Evolutionary conservation across 2,888 invertebrate species (phyloP).

Genomic region (Cancer borealis): DNA sequence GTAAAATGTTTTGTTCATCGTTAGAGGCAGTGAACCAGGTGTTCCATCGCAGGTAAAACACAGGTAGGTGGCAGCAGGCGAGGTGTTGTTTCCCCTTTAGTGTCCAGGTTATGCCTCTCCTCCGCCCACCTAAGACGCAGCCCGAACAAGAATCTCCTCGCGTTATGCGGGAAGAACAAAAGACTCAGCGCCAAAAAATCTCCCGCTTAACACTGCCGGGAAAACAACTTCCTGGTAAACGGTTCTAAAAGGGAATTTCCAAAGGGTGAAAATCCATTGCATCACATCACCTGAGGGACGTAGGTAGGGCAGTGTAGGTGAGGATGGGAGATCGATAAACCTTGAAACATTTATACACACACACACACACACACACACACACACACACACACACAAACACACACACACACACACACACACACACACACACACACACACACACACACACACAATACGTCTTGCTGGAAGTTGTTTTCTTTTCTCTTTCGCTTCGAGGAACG

Average conservation of each 20-base stretch:
- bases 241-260: neutral
- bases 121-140: neutral
- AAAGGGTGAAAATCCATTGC: neutral
- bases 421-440: neutral
- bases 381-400: neutral
- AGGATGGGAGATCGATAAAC: neutral
- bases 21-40: neutral
- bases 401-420: neutral
- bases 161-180: neutral
- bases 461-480: neutral
- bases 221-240: no score
- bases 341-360: neutral
- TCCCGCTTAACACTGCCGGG: neutral
- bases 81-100: conserved; percentile 17
- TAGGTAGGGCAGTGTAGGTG: neutral
- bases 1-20: conserved; percentile 29
- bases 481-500: neutral
- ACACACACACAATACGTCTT: neutral
- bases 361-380: no score
- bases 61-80: conserved; percentile 25
- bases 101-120: neutral
- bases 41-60: neutral
- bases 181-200: neutral
- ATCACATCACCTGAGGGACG: neutral
- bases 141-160: neutral